phyloP scores from a whole-genome alignment of 2,113 vertebrate species.

The Atlantisia rogersi region DNA sequence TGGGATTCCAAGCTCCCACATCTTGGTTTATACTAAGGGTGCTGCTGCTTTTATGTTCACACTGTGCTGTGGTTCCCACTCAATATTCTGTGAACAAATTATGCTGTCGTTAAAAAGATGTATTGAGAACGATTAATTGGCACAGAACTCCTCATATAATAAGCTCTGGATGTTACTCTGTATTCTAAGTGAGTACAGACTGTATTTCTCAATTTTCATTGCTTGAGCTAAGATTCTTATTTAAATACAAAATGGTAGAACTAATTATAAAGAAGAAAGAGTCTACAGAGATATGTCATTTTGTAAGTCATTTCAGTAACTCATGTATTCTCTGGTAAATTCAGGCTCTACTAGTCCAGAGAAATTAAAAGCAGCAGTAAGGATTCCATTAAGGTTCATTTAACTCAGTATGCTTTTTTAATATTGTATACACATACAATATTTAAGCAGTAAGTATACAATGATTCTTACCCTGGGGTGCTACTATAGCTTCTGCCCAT shows the following conservation, averaged over 20 bases:
- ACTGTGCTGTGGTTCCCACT: slow-evolving; percentile 28
- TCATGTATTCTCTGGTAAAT: not conserved
- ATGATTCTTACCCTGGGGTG: not conserved
- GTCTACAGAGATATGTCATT: not conserved
- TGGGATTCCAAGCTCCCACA: slow-evolving; percentile 23
- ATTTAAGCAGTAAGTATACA: not conserved
- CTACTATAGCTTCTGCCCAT: not conserved
- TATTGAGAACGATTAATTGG: slow-evolving; percentile 11
- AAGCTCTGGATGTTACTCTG: not conserved
- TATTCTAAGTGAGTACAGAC: not conserved
- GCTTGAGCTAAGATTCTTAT: slow-evolving; percentile 19
- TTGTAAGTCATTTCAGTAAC: not conserved
- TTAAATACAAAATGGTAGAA: slow-evolving; percentile 18
- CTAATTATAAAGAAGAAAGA: not conserved
- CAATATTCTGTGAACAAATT: slow-evolving; percentile 12
- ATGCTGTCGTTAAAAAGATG: not conserved
- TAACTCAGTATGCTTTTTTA: not conserved
- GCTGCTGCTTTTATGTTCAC: slow-evolving; percentile 29
- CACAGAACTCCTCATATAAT: not conserved
- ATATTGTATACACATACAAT: not conserved
- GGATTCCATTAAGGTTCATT: not conserved
- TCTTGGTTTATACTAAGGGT: slow-evolving; percentile 22
- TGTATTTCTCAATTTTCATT: not conserved
- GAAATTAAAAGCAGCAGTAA: not conserved
- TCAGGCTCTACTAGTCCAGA: not conserved